These are phyloP conservation scores for Pholis gunnellus DNA, from an alignment of 2,113 vertebrate genomes.

Conservation along the genomic window DNA sequence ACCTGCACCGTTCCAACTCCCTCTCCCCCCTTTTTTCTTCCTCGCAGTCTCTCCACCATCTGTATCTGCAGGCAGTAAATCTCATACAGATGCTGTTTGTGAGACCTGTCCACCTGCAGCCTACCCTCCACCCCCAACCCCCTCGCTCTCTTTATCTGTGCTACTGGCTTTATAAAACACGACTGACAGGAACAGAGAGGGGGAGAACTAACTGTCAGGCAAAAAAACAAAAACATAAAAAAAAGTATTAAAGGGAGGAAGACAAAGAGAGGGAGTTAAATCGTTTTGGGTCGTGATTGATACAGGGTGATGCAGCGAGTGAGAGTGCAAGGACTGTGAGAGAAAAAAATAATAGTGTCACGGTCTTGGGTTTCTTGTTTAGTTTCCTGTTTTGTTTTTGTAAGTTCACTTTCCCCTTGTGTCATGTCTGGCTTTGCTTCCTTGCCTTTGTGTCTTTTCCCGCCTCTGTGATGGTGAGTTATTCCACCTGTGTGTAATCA, in stretches of 20 bases:
- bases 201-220: slow-evolving; percentile 17
- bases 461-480: not conserved
- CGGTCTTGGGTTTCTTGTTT: not conserved
- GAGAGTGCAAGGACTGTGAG: slow-evolving; percentile 18
- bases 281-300: slow-evolving; percentile 26
- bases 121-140: not conserved
- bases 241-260: not conserved
- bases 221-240: not conserved
- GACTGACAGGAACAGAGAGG: slow-evolving; percentile 21
- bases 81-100: slow-evolving; percentile 69
- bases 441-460: not conserved
- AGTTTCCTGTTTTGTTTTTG: not conserved
- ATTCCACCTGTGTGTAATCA: not conserved
- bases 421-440: not conserved
- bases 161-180: slow-evolving; percentile 40
- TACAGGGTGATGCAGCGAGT: slow-evolving; percentile 34
- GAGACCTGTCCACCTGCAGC: slow-evolving; percentile 66
- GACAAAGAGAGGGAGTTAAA: slow-evolving; percentile 18
- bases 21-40: slow-evolving; percentile 5
- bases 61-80: slow-evolving; percentile 76
- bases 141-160: slow-evolving; percentile 18
- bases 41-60: slow-evolving; percentile 53
- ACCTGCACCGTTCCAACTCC: slow-evolving; percentile 51
- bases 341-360: slow-evolving; percentile 56
- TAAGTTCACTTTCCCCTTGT: not conserved